A percentile compares a stretch with the other conserved stretches of the same genome.
Evolutionary conservation across 2,797 vertebrate species (phyloP).

Genomic region (Lepilemur septentrionalis): DNA sequence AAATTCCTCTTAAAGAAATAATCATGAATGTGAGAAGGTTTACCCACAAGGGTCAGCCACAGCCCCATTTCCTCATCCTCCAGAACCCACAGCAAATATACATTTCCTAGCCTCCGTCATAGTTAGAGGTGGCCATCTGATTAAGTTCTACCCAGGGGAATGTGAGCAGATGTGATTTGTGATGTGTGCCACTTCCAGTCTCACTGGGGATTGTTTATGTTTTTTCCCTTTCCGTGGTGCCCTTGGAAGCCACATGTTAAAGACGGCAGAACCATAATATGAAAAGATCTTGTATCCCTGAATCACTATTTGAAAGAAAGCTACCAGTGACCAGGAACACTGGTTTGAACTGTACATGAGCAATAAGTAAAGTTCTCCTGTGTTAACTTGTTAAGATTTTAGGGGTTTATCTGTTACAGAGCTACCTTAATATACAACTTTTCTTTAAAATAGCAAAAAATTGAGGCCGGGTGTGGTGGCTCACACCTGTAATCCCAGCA

Average conservation of each 20-base stretch:
- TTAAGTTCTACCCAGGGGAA: neutral
- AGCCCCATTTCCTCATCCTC: neutral
- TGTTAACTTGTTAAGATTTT: neutral
- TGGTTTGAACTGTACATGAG: neutral
- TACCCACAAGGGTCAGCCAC: neutral
- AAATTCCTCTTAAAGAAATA: slow-evolving; percentile 21
- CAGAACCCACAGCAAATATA: neutral
- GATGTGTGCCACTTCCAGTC: neutral
- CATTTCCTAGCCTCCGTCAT: neutral
- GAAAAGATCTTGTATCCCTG: neutral
- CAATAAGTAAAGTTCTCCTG: neutral
- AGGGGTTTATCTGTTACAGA: neutral
- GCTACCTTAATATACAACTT: neutral
- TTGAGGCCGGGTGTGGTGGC: neutral
- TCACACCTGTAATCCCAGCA: too few relatives aligned
- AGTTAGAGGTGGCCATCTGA: neutral
- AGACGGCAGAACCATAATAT: neutral
- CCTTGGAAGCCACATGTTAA: neutral
- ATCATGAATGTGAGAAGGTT: neutral
- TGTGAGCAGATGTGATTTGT: neutral
- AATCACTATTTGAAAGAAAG: neutral
- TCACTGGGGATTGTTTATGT: neutral
- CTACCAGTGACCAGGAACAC: neutral
- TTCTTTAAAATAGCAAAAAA: neutral
- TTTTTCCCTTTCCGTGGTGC: neutral